These are phyloP conservation scores for Sarcophaga bullata DNA, from an alignment of 1,140 invertebrate species.

Conservation along the genomic window DNA sequence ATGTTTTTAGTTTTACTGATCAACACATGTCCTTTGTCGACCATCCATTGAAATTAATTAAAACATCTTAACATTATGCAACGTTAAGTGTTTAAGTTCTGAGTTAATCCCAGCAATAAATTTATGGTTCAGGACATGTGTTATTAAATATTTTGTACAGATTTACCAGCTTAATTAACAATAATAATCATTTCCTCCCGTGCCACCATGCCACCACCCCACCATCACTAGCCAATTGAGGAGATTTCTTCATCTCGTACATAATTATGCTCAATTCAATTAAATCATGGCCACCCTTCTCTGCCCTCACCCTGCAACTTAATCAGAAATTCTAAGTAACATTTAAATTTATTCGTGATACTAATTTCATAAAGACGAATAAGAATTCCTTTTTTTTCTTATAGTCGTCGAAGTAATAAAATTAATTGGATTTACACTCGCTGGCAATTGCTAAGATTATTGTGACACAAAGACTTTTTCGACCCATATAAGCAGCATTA, in stretches of 20 bases:
- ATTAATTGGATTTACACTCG: constrained; percentile 43
- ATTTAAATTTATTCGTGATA: no score
- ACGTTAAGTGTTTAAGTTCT: background rate
- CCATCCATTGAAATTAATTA: constrained; percentile 37
- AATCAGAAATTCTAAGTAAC: no score
- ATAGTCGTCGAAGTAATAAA: constrained; percentile 42
- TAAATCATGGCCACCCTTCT: background rate
- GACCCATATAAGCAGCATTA: background rate
- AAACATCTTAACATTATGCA: constrained; percentile 27
- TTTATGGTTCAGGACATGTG: constrained; percentile 29
- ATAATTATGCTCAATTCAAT: constrained; percentile 15
- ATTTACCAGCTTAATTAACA: constrained; percentile 34
- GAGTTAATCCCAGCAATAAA: constrained; percentile 7
- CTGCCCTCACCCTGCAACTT: background rate
- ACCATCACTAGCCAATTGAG: no score
- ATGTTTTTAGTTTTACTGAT: no score
- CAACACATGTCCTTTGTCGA: background rate
- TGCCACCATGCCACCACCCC: background rate
- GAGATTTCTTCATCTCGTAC: background rate
- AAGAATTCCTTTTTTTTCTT: background rate
- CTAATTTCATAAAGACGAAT: background rate
- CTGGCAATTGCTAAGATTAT: background rate
- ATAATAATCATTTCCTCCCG: background rate
- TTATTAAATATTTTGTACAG: constrained; percentile 30
- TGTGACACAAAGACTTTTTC: background rate